Evolutionary conservation across 2,797 vertebrate genomes (phyloP).

Genomic region (Anas bahamensis): DNA sequence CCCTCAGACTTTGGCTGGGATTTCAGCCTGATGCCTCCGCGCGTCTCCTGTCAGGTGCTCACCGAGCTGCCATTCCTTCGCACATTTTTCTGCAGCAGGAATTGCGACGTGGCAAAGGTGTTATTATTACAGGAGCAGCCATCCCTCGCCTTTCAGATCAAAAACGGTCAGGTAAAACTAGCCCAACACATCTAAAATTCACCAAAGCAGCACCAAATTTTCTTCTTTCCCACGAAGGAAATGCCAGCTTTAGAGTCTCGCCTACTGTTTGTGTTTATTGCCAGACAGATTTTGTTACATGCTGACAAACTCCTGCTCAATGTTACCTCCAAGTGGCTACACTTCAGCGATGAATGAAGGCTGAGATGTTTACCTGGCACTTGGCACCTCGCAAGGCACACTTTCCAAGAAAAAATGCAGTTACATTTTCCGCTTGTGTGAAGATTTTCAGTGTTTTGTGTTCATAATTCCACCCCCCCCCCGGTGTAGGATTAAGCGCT

Average conservation of each 20-base stretch:
- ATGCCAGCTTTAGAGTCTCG: rapidly evolving
- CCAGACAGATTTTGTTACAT: neutral
- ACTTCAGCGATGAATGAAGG: neutral
- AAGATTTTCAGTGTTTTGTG: neutral
- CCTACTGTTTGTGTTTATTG: neutral
- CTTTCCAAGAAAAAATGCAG: neutral
- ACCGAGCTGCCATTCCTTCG: rapidly evolving
- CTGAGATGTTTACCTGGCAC: neutral
- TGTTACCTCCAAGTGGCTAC: neutral
- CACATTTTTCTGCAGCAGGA: rapidly evolving
- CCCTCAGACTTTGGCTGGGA: neutral
- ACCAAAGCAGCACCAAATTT: no score
- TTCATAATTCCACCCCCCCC: neutral
- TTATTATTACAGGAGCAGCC: neutral
- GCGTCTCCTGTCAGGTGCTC: neutral
- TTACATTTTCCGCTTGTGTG: neutral
- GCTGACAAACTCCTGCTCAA: neutral
- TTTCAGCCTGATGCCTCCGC: rapidly evolving
- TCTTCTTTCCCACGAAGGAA: neutral
- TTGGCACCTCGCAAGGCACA: neutral
- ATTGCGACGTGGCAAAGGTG: rapidly evolving
- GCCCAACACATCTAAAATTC: neutral
- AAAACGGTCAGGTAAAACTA: neutral
- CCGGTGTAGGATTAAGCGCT: neutral
- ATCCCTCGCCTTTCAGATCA: neutral